Evolutionary conservation across 1,140 invertebrate species (phyloP), one percentile per base, ranked within the genome.

Genomic region (Amphibalanus amphitrite): DNA sequence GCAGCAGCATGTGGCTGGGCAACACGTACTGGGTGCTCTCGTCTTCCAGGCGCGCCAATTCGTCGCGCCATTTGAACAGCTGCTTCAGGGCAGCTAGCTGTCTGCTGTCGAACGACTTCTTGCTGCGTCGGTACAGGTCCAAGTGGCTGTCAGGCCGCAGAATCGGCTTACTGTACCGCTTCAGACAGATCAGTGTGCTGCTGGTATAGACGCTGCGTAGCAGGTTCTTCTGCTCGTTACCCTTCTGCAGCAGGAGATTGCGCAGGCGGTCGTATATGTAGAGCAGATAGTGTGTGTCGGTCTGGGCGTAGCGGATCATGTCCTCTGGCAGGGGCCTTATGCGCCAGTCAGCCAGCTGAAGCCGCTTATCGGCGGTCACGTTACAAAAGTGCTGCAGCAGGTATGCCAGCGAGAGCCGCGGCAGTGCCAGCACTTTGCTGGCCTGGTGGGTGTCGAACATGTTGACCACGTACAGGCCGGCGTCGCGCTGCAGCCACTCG

Each of bases 371-470:
- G 0, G 89, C 84, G 74, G 87, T 81, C 23, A 95, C 81, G 28
- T 86, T 81, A 78, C 93, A 95, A 78, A 92, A 96, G 65, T 84
- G 81, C 74, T 88, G 83, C 15, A 98, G 79, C 3, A 99, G 80
- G 80, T 88, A 88, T 0, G 89, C 86, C 29, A 98, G 82, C 28
- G 91, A 93, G 3, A 89, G 82, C 38, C 86, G 85, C 0, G 86
- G 81, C 73, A 91, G 84, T n/a, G 86, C 83, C 0, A 98, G 81
- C 0, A 86, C 81, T 74, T 89, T 86, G 0, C 93, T 87, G 0
- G 95, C 95, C 77, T 91, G 87, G 79, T 93, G 86, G 0, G 96
- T 99, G 79, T 99, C 97, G 80, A 99, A 98, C 87, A 99, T 88
- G 77, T 97, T 97, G 0, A 99, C 94, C 26, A 99, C 79, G 78